Evolutionary conservation across 2,113 vertebrate species (phyloP).

Genomic region (Chamaetylas fuelleborni): DNA sequence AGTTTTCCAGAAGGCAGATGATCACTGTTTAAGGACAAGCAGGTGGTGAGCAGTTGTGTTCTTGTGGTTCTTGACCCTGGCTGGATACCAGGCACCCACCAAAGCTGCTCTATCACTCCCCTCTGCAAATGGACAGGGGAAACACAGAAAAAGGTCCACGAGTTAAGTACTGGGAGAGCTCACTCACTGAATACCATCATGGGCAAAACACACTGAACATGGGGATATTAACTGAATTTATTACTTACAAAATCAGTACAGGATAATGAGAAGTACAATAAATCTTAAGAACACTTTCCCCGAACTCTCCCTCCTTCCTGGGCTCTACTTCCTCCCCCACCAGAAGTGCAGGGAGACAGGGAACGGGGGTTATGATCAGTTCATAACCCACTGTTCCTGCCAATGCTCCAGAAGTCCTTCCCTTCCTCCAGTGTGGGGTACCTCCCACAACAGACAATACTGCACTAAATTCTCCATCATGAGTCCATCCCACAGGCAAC

Average conservation of each 20-base stretch:
- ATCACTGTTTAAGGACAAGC: not conserved
- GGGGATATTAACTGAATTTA: not conserved
- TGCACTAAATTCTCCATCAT: not conserved
- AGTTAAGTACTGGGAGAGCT: not conserved
- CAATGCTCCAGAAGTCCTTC: not conserved
- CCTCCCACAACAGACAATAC: not conserved
- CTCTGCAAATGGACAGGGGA: not conserved
- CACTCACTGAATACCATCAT: not conserved
- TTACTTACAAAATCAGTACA: not conserved
- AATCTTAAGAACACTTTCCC: not conserved
- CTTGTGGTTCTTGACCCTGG: not conserved
- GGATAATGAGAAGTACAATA: not conserved
- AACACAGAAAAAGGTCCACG: not conserved
- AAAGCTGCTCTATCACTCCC: not conserved
- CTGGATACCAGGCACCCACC: not conserved
- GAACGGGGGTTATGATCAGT: not conserved
- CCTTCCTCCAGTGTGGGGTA: not conserved
- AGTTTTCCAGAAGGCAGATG: not conserved
- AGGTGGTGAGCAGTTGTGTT: not conserved
- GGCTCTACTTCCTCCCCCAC: not conserved
- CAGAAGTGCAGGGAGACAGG: not conserved
- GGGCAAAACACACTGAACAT: not conserved
- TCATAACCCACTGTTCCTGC: not conserved
- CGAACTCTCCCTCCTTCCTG: not conserved
- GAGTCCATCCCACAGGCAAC: not conserved